Percentiles rank a stretch among this genome's conserved stretches.
Evolutionary conservation across 2,113 vertebrate species (phyloP).

Genomic region (Lamprotornis superbus): DNA sequence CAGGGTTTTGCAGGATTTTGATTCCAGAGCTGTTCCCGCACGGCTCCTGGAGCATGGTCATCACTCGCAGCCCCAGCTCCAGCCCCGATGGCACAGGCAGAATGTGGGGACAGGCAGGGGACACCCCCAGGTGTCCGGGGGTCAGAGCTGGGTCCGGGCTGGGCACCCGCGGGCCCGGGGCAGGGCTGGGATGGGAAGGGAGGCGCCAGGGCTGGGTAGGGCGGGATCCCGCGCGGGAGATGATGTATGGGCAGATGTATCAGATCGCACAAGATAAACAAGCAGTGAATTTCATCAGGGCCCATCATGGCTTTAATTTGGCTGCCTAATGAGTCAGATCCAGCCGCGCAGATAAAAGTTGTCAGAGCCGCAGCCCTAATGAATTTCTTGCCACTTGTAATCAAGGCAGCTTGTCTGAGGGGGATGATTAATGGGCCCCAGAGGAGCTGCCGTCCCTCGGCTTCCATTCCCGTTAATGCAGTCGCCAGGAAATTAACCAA

Average conservation of each 20-base stretch:
- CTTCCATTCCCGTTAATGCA: conserved; percentile 83
- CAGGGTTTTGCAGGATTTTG: background rate
- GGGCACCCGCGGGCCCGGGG: background rate
- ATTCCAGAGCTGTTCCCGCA: background rate
- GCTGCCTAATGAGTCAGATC: conserved; percentile 96
- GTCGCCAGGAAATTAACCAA: conserved; percentile 72
- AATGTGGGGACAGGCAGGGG: background rate
- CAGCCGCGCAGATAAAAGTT: conserved; percentile 94
- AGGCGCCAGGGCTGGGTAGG: conserved; percentile 3
- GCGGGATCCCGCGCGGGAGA: conserved; percentile 52
- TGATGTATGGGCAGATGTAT: conserved; percentile 90
- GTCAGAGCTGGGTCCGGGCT: background rate
- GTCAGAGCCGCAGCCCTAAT: conserved; percentile 94
- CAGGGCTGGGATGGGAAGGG: conserved; percentile 18
- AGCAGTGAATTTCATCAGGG: conserved; percentile 95
- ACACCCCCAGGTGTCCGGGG: background rate
- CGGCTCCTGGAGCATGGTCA: accelerated
- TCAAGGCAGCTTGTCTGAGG: conserved; percentile 96
- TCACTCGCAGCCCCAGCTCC: accelerated
- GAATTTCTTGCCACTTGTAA: conserved; percentile 99
- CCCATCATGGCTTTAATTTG: conserved; percentile 96
- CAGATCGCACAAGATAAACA: conserved; percentile 97
- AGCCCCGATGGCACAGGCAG: accelerated
- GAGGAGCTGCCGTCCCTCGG: conserved; percentile 92
- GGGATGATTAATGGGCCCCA: conserved; percentile 94